Conservation (phyloP, 1,140 invertebrate genomes). For the Dreissena rostriformis region DNA sequence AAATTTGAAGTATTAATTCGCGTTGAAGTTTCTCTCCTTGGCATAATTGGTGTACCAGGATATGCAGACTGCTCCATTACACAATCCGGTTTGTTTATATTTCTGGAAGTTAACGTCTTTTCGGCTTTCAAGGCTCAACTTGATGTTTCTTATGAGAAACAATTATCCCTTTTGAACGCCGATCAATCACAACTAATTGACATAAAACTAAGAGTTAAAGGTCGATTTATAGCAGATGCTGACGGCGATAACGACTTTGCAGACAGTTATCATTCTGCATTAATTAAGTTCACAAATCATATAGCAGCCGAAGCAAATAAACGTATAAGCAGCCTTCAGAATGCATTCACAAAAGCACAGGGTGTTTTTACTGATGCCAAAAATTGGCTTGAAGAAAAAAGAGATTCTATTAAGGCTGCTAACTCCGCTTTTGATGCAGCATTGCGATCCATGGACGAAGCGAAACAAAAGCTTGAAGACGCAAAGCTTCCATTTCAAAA, state of each 20-base stretch:
- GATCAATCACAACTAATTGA: neutral
- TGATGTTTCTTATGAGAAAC: constrained; percentile 12
- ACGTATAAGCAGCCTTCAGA: neutral
- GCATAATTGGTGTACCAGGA: too few relatives aligned
- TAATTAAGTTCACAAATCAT: neutral
- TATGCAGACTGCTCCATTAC: neutral
- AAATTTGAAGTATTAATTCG: constrained; percentile 12
- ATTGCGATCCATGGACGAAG: constrained; percentile 6
- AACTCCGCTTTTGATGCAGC: constrained; percentile 48
- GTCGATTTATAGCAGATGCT: constrained; percentile 15
- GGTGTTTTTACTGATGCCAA: constrained; percentile 10
- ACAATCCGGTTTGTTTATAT: constrained; percentile 10
- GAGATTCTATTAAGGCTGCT: constrained; percentile 16
- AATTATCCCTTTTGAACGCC: neutral
- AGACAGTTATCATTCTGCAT: constrained; percentile 34
- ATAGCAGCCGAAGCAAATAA: constrained; percentile 6
- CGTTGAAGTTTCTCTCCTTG: neutral
- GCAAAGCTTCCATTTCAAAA: constrained; percentile 43
- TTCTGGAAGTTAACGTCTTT: constrained; percentile 36
- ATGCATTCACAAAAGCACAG: constrained; percentile 18
- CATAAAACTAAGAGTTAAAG: constrained; percentile 17
- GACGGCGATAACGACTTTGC: constrained; percentile 15
- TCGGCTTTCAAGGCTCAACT: constrained; percentile 25
- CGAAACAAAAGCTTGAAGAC: constrained; percentile 43
- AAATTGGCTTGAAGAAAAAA: constrained; percentile 35